phyloP scores from a whole-genome alignment of 2,888 invertebrate species.

The Ophion ventricosus region DNA sequence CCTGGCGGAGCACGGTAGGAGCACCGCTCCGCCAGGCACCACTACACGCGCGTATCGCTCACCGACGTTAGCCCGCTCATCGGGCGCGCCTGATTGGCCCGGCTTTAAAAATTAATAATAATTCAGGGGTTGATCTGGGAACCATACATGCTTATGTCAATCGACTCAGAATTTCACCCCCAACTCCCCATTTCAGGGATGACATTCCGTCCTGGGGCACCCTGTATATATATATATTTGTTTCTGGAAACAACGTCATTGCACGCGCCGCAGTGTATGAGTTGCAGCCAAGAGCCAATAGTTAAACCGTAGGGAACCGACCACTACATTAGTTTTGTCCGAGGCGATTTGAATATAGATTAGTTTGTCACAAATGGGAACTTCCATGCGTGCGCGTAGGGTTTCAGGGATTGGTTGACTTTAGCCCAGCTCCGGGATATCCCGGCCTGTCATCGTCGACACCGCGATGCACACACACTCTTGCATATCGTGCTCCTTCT shows the following conservation, averaged over 20 bases:
- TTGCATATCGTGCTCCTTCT: constrained; percentile 28
- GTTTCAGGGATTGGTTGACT: constrained; percentile 25
- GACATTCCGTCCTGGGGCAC: too few species aligned
- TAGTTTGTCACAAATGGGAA: constrained; percentile 81
- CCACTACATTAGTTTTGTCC: constrained; percentile 82
- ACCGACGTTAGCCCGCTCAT: too few species aligned
- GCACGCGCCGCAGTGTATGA: constrained; percentile 34
- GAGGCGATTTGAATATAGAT: constrained; percentile 83
- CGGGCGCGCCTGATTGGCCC: too few species aligned
- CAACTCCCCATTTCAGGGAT: too few species aligned
- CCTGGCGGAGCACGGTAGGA: too few species aligned
- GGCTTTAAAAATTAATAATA: too few species aligned
- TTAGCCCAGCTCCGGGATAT: constrained; percentile 27
- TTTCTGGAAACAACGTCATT: constrained; percentile 8
- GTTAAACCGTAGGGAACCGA: constrained; percentile 68
- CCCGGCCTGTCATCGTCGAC: constrained; percentile 35
- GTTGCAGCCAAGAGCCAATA: constrained; percentile 35
- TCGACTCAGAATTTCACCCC: too few species aligned
- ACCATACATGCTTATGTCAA: too few species aligned
- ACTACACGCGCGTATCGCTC: too few species aligned
- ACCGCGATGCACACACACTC: constrained; percentile 8
- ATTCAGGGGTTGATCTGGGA: too few species aligned
- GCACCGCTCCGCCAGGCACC: too few species aligned
- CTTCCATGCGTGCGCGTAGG: constrained; percentile 40
- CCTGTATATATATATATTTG: not conserved